Evolutionary conservation across 2,797 vertebrate species (phyloP), one percentile per base, ranked within the genome.

Genomic region (Spinibarbus caldwelli): DNA sequence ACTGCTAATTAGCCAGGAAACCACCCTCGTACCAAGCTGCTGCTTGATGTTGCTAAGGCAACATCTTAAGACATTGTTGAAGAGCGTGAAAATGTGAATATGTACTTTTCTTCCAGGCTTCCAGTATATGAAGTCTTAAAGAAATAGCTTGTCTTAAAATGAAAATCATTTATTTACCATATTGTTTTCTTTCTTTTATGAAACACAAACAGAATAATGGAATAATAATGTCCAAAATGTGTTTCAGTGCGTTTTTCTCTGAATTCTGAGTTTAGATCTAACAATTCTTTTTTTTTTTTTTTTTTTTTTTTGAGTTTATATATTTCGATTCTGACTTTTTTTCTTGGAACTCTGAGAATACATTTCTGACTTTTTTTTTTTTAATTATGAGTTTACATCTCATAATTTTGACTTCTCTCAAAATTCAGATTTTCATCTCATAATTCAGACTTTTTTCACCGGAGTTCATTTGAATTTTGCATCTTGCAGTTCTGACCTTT

Each of bases 1-100:
- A 86, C 89, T 90, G 85, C 90, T 91, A 88, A 93, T 93, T 92
- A 95, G 91, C 92, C 91, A 93, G 88, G 80, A 86, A 91, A 71
- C 36, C 78, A 75, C 73, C 87, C 87, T 89, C 85, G 57, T 81
- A 82, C 84, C 85, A 85, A 78, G 80, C 80, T 78, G 71, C 72
- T 81, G 82, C 54, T 84, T 84, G 68, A 83, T 71, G 78, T 88
- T 89, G 83, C 89, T 84, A 86, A 70, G 86, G 86, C 62, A 88
- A 86, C 87, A 82, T 68, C 34, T 72, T 45, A 52, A 86, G 59
- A 64, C 62, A 52, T 78, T 85, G 87, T 54, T 34, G 31, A 82
- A 67, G 67, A 75, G 43, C 26, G 73, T 78, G 57, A 66, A 52
- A 45, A 75, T 87, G 47, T 6, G 43, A 71, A 81, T 68, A 59